These are phyloP conservation scores for Agapostemon virescens DNA, from an alignment of 2,888 invertebrate species.

Conservation along the genomic window DNA sequence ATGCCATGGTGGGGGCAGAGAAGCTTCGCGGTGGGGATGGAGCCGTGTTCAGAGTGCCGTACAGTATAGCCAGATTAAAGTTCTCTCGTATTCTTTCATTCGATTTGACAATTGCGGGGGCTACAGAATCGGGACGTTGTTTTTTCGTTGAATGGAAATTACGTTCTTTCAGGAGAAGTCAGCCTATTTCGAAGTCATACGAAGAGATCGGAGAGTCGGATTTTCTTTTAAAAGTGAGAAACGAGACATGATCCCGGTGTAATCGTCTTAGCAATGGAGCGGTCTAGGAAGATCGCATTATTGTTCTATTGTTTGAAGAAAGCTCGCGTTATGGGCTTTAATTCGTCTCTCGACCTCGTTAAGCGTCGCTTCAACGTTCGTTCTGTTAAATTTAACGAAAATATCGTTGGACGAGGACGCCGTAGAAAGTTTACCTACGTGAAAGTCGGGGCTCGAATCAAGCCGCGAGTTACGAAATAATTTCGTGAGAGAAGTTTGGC, in stretches of 20 bases:
- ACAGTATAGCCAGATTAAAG: not conserved
- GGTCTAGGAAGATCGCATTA: constrained; percentile 6
- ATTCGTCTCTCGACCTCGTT: constrained; percentile 39
- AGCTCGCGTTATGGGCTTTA: constrained; percentile 35
- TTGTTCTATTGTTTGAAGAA: constrained; percentile 27
- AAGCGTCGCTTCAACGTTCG: constrained; percentile 22
- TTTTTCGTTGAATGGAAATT: not conserved
- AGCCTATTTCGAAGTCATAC: not conserved
- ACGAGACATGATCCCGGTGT: not conserved
- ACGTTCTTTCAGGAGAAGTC: not conserved
- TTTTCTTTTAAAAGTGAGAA: constrained; percentile 10
- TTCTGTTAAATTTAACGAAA: constrained; percentile 40
- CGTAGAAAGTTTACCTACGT: constrained; percentile 51
- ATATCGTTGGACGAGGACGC: constrained; percentile 20
- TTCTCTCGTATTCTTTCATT: not conserved
- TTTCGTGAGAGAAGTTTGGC: constrained; percentile 52
- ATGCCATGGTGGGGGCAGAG: not conserved
- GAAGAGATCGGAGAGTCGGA: not conserved
- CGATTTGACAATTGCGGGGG: no score
- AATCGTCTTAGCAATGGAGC: not conserved
- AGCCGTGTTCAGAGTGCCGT: no score
- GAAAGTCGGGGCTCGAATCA: constrained; percentile 49
- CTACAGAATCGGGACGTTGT: no score
- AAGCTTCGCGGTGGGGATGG: not conserved
- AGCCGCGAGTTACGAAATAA: constrained; percentile 55